These are phyloP conservation scores for Seira sanloemensis DNA, from an alignment of 2,888 invertebrate species.

Conservation along the genomic window DNA sequence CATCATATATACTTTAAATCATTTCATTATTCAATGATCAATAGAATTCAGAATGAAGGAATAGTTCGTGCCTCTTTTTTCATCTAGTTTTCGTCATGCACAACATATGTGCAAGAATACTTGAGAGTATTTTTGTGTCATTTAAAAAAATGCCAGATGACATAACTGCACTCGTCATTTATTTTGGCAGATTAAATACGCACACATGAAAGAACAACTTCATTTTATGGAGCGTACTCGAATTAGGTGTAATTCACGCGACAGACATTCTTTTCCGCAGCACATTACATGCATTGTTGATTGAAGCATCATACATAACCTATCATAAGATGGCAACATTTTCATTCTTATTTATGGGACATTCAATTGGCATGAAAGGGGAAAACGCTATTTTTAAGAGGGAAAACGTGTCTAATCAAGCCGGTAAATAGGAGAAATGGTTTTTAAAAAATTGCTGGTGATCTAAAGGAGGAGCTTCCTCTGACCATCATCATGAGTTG, in stretches of 20 bases:
- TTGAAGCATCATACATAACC: not conserved
- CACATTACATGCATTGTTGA: not conserved
- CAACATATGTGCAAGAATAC: too few species aligned
- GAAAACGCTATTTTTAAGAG: slow-evolving; percentile 32
- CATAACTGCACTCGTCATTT: too few species aligned
- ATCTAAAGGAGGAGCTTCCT: not conserved
- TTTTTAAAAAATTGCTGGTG: not conserved
- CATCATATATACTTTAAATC: slow-evolving; percentile 17
- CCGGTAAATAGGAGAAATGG: not conserved
- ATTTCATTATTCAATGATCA: slow-evolving; percentile 34
- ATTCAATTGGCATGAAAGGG: slow-evolving; percentile 30
- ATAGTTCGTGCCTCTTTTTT: slow-evolving; percentile 40
- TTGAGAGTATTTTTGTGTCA: too few species aligned
- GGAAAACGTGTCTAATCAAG: slow-evolving; percentile 47
- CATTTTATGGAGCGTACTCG: too few species aligned
- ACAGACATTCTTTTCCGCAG: not conserved
- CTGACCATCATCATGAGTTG: not conserved
- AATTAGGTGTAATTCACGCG: too few species aligned
- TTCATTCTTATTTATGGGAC: slow-evolving; percentile 15
- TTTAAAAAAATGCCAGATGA: too few species aligned
- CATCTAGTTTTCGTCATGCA: not conserved
- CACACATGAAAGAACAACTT: not conserved
- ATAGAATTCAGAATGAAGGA: slow-evolving; percentile 39
- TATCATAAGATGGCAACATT: not conserved
- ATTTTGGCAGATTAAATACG: too few species aligned